phyloP scores from a whole-genome alignment of 2,888 invertebrate species.

The Cheiracanthium punctorium region DNA sequence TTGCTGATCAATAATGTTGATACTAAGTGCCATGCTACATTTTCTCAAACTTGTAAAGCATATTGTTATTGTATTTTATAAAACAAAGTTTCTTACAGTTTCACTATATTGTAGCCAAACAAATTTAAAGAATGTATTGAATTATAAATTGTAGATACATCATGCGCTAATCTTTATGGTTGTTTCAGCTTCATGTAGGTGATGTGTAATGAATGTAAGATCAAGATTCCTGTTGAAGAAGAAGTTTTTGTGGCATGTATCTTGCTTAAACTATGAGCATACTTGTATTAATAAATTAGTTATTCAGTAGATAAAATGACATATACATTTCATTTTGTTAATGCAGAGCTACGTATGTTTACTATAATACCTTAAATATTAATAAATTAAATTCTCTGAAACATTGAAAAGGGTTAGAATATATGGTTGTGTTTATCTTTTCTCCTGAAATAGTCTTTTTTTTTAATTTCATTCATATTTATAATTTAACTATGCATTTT shows the following conservation, averaged over 20 bases:
- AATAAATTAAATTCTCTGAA: too few relatives aligned
- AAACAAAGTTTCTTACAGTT: constrained; percentile 45
- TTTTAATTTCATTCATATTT: too few relatives aligned
- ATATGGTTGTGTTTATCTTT: too few relatives aligned
- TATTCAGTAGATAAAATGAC: too few relatives aligned
- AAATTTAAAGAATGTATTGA: constrained; percentile 6
- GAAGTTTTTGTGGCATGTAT: not conserved
- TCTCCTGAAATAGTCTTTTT: too few relatives aligned
- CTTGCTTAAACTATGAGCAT: too few relatives aligned
- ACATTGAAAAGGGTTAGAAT: too few relatives aligned
- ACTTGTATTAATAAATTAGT: too few relatives aligned
- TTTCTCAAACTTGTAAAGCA: constrained; percentile 48
- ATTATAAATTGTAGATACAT: constrained; percentile 42
- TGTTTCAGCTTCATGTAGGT: not conserved
- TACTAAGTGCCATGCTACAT: constrained; percentile 51
- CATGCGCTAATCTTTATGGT: not conserved
- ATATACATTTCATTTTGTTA: too few relatives aligned
- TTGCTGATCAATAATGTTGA: constrained; percentile 40
- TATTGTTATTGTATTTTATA: constrained; percentile 55
- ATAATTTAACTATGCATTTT: too few relatives aligned
- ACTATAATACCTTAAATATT: too few relatives aligned
- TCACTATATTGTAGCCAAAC: constrained; percentile 31
- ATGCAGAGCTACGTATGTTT: too few relatives aligned
- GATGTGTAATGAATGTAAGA: not conserved
- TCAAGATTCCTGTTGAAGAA: not conserved